Percentiles rank a stretch among this genome's conserved stretches.
phyloP scores from a whole-genome alignment of 2,797 vertebrate species.

The Cetoscarus ocellatus region DNA sequence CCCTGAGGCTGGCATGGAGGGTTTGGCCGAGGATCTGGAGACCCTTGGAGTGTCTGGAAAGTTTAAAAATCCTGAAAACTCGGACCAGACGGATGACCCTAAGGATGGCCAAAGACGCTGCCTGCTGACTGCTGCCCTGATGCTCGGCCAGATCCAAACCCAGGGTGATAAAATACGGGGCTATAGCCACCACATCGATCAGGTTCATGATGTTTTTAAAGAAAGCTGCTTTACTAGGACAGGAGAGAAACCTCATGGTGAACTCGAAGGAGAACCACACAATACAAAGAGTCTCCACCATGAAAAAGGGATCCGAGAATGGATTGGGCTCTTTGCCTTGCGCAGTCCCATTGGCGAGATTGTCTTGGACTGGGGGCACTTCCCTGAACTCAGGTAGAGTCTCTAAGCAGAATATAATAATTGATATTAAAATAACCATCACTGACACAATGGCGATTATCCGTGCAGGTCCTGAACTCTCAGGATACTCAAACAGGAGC shows the following conservation, averaged over 20 bases:
- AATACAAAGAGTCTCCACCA: slow-evolving; percentile 94
- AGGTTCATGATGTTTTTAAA: slow-evolving; percentile 97
- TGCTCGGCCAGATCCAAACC: slow-evolving; percentile 90
- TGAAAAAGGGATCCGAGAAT: slow-evolving; percentile 94
- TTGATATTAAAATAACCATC: slow-evolving; percentile 94
- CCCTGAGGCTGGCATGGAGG: slow-evolving; percentile 91
- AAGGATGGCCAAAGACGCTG: slow-evolving; percentile 91
- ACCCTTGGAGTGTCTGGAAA: slow-evolving; percentile 93
- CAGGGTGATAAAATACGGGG: slow-evolving; percentile 94
- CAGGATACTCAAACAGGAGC: slow-evolving; percentile 95
- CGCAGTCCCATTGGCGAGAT: slow-evolving; percentile 60
- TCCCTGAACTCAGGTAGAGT: slow-evolving; percentile 94
- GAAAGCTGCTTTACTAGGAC: slow-evolving; percentile 93
- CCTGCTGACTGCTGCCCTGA: slow-evolving; percentile 89
- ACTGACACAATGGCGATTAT: slow-evolving; percentile 95
- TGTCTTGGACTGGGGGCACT: slow-evolving; percentile 32
- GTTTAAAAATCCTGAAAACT: slow-evolving; percentile 94
- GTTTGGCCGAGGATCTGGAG: slow-evolving; percentile 93
- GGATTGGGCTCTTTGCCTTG: slow-evolving; percentile 68
- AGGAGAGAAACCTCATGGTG: slow-evolving; percentile 90
- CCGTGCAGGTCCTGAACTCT: slow-evolving; percentile 92
- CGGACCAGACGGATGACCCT: slow-evolving; percentile 92
- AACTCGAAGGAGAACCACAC: slow-evolving; percentile 97
- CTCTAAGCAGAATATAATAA: slow-evolving; percentile 95
- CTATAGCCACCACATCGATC: slow-evolving; percentile 94